Evolutionary conservation across 2,888 invertebrate species (phyloP), one percentile per base, ranked within the genome.

Genomic region (Eilema griseolum): DNA sequence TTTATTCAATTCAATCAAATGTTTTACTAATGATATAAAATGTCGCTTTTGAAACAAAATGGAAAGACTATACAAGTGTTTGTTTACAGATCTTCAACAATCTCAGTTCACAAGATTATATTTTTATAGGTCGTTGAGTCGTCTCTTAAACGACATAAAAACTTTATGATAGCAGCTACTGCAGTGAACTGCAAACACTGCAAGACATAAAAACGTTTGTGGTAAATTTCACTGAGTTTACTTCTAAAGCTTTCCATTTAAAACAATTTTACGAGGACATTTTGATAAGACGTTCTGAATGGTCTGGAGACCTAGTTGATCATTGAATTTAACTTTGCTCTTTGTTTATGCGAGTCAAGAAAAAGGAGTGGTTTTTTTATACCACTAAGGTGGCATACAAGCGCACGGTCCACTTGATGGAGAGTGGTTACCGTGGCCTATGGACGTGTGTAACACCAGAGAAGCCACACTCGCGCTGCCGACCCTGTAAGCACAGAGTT

Each of bases 61-160:
- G n/a, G 5, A n/a, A 8, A n/a, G 33, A 23, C 24, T 31, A 37
- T 1, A 41, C 24, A 23, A 31, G 33, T 71, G 56, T 71, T 67
- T 66, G 56, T 65, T 62, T 31, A 12, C 7, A 33, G 37, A 24
- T 67, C 46, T 41, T 20, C n/a, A 20, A 37, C 52, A 37, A 60
- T 62, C 56, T 59, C 72, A 76, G 31, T 57, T 37, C 31, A 23
- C 52, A 46, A 31, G n/a, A 66, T 72, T 69, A 72, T 46, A 65
- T 46, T 72, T 69, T 75, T 68, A 78, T 70, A n/a, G 61, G 10
- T 33, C 28, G 37, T 62, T 66, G 66, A 59, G 57, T 28, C n/a
- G 37, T 62, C 46, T 52, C 64, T 62, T n/a, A 12, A 56, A 28
- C 31, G n/a, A 60, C 60, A 71, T 71, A 63, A 70, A 70, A 66